phyloP scores from a whole-genome alignment of 2,797 vertebrate species.

The Amniataba percoides region DNA sequence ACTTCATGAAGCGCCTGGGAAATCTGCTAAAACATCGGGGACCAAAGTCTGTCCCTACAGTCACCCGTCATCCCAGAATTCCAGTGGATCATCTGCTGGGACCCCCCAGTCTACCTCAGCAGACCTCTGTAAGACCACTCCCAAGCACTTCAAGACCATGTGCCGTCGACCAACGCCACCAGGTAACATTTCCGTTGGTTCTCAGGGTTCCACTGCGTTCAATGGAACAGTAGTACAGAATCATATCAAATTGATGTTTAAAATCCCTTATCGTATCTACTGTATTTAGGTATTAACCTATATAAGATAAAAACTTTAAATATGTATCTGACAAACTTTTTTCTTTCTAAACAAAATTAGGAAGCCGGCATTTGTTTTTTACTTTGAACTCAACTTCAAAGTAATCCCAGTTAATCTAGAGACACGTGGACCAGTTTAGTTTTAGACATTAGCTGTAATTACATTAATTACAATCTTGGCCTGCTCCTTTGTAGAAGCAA shows the following conservation, averaged over 20 bases:
- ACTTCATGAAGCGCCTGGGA: constrained; percentile 87
- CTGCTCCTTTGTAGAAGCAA: background rate
- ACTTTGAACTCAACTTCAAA: background rate
- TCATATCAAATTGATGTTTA: background rate
- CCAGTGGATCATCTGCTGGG: constrained; percentile 82
- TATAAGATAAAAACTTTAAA: background rate
- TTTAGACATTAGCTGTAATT: background rate
- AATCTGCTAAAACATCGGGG: constrained; percentile 85
- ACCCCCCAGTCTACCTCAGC: constrained; percentile 92
- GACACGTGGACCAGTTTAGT: background rate
- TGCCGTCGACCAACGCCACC: constrained; percentile 93
- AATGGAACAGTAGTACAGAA: background rate
- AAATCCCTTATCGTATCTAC: background rate
- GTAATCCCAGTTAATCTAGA: background rate
- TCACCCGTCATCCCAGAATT: constrained; percentile 86
- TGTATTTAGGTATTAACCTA: background rate
- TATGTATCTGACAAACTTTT: background rate
- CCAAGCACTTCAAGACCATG: constrained; percentile 97
- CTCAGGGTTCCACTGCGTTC: background rate
- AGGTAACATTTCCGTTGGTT: constrained; percentile 76
- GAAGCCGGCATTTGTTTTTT: background rate
- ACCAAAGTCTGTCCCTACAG: constrained; percentile 93
- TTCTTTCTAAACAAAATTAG: background rate
- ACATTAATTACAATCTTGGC: background rate
- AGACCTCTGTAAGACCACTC: constrained; percentile 93